Evolutionary conservation across 2,113 vertebrate genomes (phyloP).

Genomic region (Polyodon spathula): DNA sequence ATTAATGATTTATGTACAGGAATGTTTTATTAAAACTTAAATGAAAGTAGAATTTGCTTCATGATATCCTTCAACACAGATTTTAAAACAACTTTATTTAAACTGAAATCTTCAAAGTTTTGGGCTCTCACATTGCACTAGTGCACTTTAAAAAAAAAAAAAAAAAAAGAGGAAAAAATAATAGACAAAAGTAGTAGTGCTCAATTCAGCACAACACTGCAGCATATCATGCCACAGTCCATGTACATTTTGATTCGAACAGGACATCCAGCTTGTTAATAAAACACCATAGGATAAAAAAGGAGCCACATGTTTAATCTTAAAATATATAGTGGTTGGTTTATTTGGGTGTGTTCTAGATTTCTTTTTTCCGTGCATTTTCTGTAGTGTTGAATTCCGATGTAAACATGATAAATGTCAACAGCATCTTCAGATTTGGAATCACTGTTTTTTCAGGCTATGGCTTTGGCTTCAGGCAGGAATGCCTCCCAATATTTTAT

Average conservation of each 20-base stretch:
- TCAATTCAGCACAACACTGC: conserved; percentile 67
- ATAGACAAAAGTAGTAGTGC: conserved; percentile 50
- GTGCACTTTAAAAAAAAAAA: conserved; percentile 38
- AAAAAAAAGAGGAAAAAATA: conserved; percentile 33
- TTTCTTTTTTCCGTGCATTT: conserved; percentile 30
- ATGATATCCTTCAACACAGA: conserved; percentile 51
- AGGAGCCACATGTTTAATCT: conserved; percentile 60
- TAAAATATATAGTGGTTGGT: conserved; percentile 77
- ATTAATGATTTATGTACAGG: conserved; percentile 69
- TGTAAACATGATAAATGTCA: conserved; percentile 47
- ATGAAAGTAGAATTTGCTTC: conserved; percentile 53
- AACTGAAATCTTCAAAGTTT: conserved; percentile 52
- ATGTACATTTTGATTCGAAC: conserved; percentile 47
- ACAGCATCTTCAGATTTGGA: conserved; percentile 41
- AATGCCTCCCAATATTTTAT: conserved; percentile 99
- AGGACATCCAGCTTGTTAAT: conserved; percentile 61
- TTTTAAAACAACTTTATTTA: conserved; percentile 48
- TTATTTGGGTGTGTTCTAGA: conserved; percentile 62
- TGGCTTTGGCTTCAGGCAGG: conserved; percentile 97
- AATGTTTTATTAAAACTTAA: conserved; percentile 74
- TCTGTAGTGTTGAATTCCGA: conserved; percentile 46
- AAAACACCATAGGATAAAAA: conserved; percentile 62
- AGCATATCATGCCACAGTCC: conserved; percentile 70
- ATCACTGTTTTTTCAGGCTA: conserved; percentile 66
- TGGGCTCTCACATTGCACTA: conserved; percentile 57